These are phyloP conservation scores for Neodiprion virginianus DNA, from an alignment of 1,140 invertebrate genomes.

Conservation along the genomic window DNA sequence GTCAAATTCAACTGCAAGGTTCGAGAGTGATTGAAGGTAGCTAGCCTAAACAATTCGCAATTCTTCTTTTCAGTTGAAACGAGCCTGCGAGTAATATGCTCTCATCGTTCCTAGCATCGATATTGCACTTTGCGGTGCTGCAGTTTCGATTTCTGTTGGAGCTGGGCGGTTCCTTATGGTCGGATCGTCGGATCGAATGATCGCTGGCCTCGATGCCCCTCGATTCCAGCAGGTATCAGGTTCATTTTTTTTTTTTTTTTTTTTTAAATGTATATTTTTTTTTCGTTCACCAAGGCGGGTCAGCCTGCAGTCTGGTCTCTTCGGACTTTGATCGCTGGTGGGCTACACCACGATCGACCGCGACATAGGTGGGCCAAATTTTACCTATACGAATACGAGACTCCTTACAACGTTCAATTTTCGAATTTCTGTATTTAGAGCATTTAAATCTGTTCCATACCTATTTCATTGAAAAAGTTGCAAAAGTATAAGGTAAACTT, in stretches of 20 bases:
- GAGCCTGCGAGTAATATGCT: no score
- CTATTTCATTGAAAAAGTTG: background rate
- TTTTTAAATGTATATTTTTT: background rate
- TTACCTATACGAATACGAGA: background rate
- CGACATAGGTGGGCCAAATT: background rate
- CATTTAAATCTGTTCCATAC: background rate
- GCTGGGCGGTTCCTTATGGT: constrained; percentile 2
- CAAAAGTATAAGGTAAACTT: no score
- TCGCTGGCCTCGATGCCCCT: background rate
- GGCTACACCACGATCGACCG: background rate
- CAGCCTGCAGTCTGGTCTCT: background rate
- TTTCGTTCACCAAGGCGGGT: background rate
- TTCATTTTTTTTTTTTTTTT: constrained; percentile 1
- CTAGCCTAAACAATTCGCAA: background rate
- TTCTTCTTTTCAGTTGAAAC: background rate
- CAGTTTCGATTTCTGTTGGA: background rate
- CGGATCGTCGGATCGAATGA: constrained; percentile 6
- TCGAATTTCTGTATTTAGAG: background rate
- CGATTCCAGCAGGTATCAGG: background rate
- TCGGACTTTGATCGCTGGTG: background rate
- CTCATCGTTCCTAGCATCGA: background rate
- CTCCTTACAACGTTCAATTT: background rate
- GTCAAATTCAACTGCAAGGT: no score
- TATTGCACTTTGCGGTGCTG: constrained; percentile 5
- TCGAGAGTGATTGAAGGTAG: background rate